Percentiles rank a stretch among this genome's conserved stretches.
Conservation (phyloP, 2,888 invertebrate genomes). For the Tachystola acroxantha region DNA sequence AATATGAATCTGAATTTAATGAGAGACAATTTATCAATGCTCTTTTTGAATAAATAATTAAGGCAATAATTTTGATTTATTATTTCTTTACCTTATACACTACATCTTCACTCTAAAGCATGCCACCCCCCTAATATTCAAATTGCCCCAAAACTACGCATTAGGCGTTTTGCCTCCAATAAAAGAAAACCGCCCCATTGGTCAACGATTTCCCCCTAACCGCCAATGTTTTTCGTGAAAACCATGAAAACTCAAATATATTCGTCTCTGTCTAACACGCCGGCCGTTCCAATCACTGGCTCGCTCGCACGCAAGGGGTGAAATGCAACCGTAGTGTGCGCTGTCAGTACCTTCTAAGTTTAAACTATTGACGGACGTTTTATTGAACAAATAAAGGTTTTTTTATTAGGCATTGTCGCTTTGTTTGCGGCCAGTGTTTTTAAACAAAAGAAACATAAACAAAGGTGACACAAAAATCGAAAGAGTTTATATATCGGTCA, state of each 20-base stretch:
- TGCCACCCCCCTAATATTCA: conserved; percentile 22
- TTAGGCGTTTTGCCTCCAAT: conserved; percentile 1
- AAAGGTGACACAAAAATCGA: too few species aligned
- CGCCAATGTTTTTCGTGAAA: conserved; percentile 51
- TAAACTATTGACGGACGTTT: conserved; percentile 63
- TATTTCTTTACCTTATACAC: too few species aligned
- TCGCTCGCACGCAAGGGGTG: conserved; percentile 54
- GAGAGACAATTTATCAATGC: too few species aligned
- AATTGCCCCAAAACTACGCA: conserved; percentile 16
- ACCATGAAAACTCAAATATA: conserved; percentile 45
- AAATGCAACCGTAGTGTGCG: conserved; percentile 32
- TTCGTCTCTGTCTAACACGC: conserved; percentile 37
- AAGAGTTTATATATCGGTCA: too few species aligned
- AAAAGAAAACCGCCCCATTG: conserved; percentile 34
- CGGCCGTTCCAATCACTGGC: conserved; percentile 28
- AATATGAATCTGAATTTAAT: too few species aligned
- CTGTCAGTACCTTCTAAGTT: conserved; percentile 65
- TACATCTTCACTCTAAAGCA: too few species aligned
- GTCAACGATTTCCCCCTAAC: conserved; percentile 37
- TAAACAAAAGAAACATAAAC: conserved; percentile 14
- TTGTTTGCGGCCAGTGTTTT: conserved; percentile 23
- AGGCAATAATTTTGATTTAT: too few species aligned
- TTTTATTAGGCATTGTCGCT: conserved; percentile 22
- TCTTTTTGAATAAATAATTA: too few species aligned
- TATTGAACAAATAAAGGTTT: conserved; percentile 31